These are phyloP conservation scores for Burhinus oedicnemus DNA, from an alignment of 2,113 vertebrate species.

Conservation along the genomic window DNA sequence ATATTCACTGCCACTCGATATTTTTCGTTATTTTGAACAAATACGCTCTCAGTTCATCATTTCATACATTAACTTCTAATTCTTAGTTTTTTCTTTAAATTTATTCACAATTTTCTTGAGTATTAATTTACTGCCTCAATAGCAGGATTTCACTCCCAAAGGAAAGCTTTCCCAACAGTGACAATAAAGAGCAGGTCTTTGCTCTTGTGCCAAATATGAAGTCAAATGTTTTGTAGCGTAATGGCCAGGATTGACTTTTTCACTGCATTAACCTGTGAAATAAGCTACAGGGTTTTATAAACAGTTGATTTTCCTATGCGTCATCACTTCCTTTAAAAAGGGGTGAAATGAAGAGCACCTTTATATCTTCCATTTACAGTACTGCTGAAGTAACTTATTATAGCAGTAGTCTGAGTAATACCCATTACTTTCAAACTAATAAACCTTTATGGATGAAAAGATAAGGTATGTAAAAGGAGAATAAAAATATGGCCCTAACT, in stretches of 20 bases:
- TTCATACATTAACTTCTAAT: not conserved
- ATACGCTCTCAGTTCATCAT: not conserved
- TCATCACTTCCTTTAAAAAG: not conserved
- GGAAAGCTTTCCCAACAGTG: not conserved
- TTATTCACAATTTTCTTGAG: not conserved
- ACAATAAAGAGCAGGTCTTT: not conserved
- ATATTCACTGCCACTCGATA: not conserved
- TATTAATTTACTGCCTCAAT: not conserved
- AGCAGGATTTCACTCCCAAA: not conserved
- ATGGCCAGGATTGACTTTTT: not conserved
- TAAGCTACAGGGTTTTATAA: not conserved
- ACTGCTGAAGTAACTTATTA: not conserved
- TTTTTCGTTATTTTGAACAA: constrained; percentile 2
- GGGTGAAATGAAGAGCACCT: not conserved
- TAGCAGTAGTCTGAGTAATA: not conserved
- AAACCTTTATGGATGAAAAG: not conserved
- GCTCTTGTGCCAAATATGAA: not conserved
- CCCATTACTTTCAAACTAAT: not conserved
- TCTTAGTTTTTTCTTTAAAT: not conserved
- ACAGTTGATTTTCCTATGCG: not conserved
- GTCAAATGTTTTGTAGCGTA: not conserved
- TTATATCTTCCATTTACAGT: not conserved
- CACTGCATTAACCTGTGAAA: not conserved
- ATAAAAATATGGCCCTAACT: not conserved
- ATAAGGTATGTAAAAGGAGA: not conserved